Evolutionary conservation across 1,140 invertebrate species (phyloP).

Genomic region (Eufriesea mexicana): DNA sequence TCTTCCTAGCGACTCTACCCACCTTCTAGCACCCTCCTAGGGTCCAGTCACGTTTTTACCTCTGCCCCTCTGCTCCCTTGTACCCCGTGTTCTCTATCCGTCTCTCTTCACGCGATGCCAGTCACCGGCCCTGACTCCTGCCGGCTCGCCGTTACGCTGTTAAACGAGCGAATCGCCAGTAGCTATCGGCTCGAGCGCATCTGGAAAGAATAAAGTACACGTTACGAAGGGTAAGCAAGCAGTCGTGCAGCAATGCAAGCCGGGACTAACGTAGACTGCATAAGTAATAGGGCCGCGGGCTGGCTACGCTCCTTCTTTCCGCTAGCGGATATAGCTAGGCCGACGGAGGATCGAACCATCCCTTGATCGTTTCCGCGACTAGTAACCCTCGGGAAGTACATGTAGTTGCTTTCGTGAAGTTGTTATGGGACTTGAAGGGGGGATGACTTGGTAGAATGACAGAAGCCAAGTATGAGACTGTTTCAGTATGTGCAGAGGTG

Average conservation of each 20-base stretch:
- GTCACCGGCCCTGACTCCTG: constrained; percentile 54
- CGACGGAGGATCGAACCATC: constrained; percentile 2
- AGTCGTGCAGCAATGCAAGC: constrained; percentile 69
- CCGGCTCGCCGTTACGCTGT: constrained; percentile 73
- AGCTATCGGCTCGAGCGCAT: constrained; percentile 75
- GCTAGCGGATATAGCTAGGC: not conserved
- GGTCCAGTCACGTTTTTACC: constrained; percentile 32
- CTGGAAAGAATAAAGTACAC: constrained; percentile 69
- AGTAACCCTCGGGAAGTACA: not conserved
- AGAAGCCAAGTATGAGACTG: too few species aligned
- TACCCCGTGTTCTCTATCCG: not conserved
- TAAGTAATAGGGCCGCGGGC: constrained; percentile 67
- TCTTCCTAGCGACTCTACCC: constrained; percentile 35
- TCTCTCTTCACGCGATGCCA: constrained; percentile 15
- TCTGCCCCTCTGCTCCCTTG: constrained; percentile 12
- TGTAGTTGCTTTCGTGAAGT: not conserved
- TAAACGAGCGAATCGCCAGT: constrained; percentile 78
- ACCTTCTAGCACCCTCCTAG: constrained; percentile 44
- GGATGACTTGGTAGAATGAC: not conserved
- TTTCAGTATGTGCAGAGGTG: not conserved
- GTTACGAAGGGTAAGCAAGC: constrained; percentile 75
- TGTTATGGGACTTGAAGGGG: not conserved
- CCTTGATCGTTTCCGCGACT: not conserved
- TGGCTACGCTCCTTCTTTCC: constrained; percentile 13
- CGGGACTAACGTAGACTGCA: constrained; percentile 66